These are phyloP conservation scores for Sepioteuthis lessoniana DNA, from an alignment of 2,888 invertebrate genomes.

Conservation along the genomic window DNA sequence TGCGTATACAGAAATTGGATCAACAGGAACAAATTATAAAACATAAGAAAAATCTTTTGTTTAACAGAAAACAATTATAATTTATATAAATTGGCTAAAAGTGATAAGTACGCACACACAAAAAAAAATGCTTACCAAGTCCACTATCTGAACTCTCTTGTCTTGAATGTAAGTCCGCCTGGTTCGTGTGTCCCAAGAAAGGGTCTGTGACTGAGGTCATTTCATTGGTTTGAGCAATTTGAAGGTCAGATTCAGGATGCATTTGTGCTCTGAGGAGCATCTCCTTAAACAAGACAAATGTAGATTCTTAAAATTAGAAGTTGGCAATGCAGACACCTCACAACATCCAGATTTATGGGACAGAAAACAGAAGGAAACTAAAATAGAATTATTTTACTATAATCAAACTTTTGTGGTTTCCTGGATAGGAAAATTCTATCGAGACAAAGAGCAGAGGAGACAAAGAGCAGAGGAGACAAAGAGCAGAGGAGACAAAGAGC, in stretches of 20 bases:
- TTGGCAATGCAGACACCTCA: neutral
- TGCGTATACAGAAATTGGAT: no score
- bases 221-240: slow-evolving; percentile 60
- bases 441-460: no score
- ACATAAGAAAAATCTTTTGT: no score
- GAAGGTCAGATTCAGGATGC: slow-evolving; percentile 53
- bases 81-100: no score
- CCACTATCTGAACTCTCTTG: slow-evolving; percentile 97
- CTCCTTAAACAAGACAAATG: slow-evolving; percentile 54
- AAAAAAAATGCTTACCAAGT: slow-evolving; percentile 79
- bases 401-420: no score
- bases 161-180: slow-evolving; percentile 85
- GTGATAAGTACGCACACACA: no score
- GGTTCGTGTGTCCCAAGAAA: slow-evolving; percentile 67
- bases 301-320: neutral
- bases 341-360: neutral
- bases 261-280: slow-evolving; percentile 58
- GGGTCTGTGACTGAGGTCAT: slow-evolving; percentile 70
- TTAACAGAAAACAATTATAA: no score
- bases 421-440: no score
- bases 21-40: no score
- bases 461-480: no score
- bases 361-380: neutral
- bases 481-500: no score
- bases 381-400: no score